Base-by-base conservation (phyloP, 2,797 vertebrate genomes). In the Tympanoctomys barrerae region DNA sequence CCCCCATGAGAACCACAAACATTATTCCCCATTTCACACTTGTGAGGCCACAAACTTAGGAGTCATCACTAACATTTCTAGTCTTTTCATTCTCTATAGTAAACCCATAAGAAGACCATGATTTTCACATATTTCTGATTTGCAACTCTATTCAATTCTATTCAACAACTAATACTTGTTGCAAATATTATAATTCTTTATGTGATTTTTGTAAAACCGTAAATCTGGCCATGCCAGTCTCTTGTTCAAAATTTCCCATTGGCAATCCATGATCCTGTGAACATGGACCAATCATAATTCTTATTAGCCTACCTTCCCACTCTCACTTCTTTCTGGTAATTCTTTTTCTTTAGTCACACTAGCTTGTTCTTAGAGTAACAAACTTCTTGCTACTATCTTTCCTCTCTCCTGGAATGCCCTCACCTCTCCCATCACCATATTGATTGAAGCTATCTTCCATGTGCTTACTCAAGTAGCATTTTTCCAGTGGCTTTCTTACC, bases 171-270 rank as follows among this genome's bases (percentile, higher is more conserved):
- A 87, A 68, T 2, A 39, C 8, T 33, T 80, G 62, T 24, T 57
- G 3, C 75, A 87, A 94, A 12, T 57, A 57, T 42, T 39, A 91
- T 14, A 73, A 4, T 68, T 87, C 19, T 86, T 75, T 46, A 42
- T 39, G 36, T 66, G 21, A 94, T 79, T 82, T 89, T 89, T 82
- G 54, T 80, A 24, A 85, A 84, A 59, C 64, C 36, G 19, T 75
- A 59, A 71, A 66, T 77, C 46, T 71, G 42, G 22, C 75, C 26
- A 84, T 49, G 4, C 0, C 31, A 71, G 13, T 22, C 11, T 66
- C 19, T 54, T 22, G 0, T 54, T 88, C 73, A 88, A 81, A 57
- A 33, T 1, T 21, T 95, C 31, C 49, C 46, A 86, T 46, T 9
- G 14, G 28, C 66, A 66, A 7, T 36, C 62, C 7, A 7, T 52